phyloP scores from a whole-genome alignment of 1,140 invertebrate genomes.

The Rhynchophorus ferrugineus region DNA sequence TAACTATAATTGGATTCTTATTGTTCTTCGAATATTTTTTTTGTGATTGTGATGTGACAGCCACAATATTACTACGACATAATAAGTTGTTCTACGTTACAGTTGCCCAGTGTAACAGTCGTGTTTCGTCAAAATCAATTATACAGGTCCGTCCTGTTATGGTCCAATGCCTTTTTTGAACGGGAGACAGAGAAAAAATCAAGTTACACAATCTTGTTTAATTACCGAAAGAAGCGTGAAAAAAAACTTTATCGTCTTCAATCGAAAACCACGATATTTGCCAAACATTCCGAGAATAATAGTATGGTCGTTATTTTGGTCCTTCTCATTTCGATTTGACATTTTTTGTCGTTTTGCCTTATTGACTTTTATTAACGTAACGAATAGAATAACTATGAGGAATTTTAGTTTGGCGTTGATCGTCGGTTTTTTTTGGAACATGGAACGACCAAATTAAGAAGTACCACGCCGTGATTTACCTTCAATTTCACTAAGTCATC shows the following conservation, averaged over 20 bases:
- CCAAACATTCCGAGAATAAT: constrained; percentile 2
- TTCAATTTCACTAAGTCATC: too few species aligned
- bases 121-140: not conserved
- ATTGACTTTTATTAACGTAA: constrained; percentile 2
- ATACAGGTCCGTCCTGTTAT: not conserved
- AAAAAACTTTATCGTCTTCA: not conserved
- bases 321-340: constrained; percentile 3
- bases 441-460: too few species aligned
- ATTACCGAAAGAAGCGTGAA: not conserved
- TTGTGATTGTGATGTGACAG: not conserved
- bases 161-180: not conserved
- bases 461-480: too few species aligned
- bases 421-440: too few species aligned
- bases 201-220: constrained; percentile 3
- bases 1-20: too few species aligned
- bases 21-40: too few species aligned
- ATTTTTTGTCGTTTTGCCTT: constrained; percentile 1
- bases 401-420: constrained; percentile 1
- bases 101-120: not conserved
- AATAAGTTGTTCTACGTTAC: not conserved
- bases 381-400: not conserved
- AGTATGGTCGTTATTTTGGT: not conserved
- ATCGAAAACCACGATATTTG: not conserved
- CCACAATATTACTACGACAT: not conserved
- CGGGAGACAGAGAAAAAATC: not conserved